Percentiles rank a stretch among this genome's conserved stretches.
Evolutionary conservation across 2,113 vertebrate species (phyloP).

Genomic region (Zingel zingel): DNA sequence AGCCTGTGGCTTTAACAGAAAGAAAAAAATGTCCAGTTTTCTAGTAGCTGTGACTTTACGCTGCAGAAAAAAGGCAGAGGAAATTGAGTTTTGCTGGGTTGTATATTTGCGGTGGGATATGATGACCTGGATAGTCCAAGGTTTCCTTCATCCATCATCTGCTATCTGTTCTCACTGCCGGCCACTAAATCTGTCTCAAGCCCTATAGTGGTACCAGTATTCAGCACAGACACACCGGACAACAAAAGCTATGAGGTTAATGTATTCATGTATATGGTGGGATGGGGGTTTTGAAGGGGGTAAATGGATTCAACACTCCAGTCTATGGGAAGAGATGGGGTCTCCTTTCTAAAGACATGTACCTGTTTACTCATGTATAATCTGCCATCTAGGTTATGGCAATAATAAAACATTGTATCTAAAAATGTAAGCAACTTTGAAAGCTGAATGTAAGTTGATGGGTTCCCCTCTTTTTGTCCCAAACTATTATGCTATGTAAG

Average conservation of each 20-base stretch:
- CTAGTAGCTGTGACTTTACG: neutral
- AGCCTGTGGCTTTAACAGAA: slow-evolving; percentile 1
- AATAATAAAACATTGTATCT: neutral
- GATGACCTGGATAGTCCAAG: slow-evolving; percentile 75
- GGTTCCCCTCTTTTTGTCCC: neutral
- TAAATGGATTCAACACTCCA: neutral
- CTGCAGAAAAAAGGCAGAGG: slow-evolving; percentile 12
- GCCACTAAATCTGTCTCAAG: slow-evolving; percentile 70
- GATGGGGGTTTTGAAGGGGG: neutral
- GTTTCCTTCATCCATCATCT: slow-evolving; percentile 77
- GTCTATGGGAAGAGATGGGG: neutral
- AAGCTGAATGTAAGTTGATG: neutral
- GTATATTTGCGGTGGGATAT: slow-evolving; percentile 46
- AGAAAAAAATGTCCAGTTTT: neutral
- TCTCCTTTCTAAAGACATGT: neutral
- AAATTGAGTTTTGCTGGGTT: slow-evolving; percentile 43
- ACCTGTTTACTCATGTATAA: neutral
- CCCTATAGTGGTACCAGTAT: slow-evolving; percentile 18
- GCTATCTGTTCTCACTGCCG: slow-evolving; percentile 51
- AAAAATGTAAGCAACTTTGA: neutral
- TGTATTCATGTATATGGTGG: neutral
- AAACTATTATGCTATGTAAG: neutral
- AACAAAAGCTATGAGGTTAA: slow-evolving; percentile 23
- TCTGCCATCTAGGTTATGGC: neutral
- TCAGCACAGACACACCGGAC: slow-evolving; percentile 22